Conservation (phyloP, 92 coral and sea anemone genomes). For the Nematostella vectensis region DNA sequence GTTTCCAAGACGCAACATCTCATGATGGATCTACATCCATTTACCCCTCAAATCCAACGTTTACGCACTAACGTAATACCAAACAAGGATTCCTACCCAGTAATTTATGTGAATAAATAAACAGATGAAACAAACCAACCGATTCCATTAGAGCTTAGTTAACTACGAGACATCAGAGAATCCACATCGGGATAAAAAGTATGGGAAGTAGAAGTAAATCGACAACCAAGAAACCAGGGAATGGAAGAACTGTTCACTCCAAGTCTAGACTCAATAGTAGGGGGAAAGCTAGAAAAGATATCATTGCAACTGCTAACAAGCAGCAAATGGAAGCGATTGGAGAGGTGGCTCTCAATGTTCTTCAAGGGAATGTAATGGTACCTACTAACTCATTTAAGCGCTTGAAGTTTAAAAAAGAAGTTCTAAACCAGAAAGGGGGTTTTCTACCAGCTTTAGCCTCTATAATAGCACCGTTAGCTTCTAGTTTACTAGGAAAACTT, state of each 20-base stretch:
- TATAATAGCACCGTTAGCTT: conserved; percentile 6
- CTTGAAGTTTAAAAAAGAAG: conserved; percentile 12
- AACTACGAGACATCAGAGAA: neutral
- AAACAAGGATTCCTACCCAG: neutral
- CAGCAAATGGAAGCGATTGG: neutral
- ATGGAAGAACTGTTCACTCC: no score
- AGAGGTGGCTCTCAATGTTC: neutral
- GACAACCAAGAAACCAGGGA: no score
- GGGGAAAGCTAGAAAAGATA: neutral
- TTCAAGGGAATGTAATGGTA: neutral
- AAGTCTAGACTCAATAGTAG: neutral
- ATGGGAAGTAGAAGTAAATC: neutral
- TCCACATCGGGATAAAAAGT: neutral
- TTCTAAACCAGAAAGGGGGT: conserved; percentile 14
- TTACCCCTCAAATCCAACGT: conserved; percentile 4
- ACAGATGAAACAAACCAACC: conserved; percentile 6
- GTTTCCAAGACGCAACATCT: conserved; percentile 24
- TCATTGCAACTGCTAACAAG: neutral
- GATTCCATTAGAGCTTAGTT: conserved; percentile 5
- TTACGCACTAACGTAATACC: conserved; percentile 4
- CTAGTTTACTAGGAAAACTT: neutral
- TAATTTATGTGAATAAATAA: conserved; percentile 8
- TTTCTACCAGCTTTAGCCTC: conserved; percentile 14
- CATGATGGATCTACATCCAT: conserved; percentile 15
- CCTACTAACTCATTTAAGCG: conserved; percentile 5